A percentile compares a stretch with the other conserved stretches of the same genome.
Evolutionary conservation across 2,797 vertebrate genomes (phyloP).

Genomic region (Chelon labrosus): DNA sequence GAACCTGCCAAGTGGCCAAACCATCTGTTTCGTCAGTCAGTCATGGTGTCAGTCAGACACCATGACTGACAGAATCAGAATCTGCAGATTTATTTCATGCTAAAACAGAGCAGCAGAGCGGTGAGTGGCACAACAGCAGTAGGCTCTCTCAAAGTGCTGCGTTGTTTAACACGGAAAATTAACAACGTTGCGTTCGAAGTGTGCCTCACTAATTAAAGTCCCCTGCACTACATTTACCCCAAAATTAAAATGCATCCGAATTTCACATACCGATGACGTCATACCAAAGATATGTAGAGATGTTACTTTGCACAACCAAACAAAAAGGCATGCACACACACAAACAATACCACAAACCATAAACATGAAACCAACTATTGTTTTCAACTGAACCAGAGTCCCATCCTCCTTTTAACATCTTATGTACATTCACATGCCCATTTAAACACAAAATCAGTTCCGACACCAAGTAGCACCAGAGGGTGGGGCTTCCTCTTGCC

Average conservation of each 20-base stretch:
- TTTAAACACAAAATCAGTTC: slow-evolving; percentile 43
- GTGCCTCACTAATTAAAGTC: too few relatives aligned
- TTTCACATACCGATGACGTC: background rate
- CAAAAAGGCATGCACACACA: background rate
- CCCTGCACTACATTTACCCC: too few relatives aligned
- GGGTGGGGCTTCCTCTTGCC: slow-evolving; percentile 60
- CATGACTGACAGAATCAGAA: too few relatives aligned
- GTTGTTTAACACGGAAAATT: too few relatives aligned
- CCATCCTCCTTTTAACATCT: background rate
- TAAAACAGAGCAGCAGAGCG: too few relatives aligned
- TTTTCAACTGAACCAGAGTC: slow-evolving; percentile 6
- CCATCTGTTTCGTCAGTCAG: too few relatives aligned
- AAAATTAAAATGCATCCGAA: too few relatives aligned
- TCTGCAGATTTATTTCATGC: background rate
- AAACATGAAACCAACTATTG: slow-evolving; percentile 2
- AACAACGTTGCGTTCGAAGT: too few relatives aligned
- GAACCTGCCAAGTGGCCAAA: too few relatives aligned
- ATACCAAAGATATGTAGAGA: slow-evolving; percentile 29
- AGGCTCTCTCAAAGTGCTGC: too few relatives aligned
- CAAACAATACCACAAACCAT: background rate
- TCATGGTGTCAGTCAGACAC: too few relatives aligned
- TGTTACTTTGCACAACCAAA: slow-evolving; percentile 14
- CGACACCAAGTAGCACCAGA: slow-evolving; percentile 11
- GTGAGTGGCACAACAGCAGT: too few relatives aligned
- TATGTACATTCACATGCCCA: slow-evolving; percentile 2